Conservation (phyloP, 2,888 invertebrate genomes). For the Eledone cirrhosa region DNA sequence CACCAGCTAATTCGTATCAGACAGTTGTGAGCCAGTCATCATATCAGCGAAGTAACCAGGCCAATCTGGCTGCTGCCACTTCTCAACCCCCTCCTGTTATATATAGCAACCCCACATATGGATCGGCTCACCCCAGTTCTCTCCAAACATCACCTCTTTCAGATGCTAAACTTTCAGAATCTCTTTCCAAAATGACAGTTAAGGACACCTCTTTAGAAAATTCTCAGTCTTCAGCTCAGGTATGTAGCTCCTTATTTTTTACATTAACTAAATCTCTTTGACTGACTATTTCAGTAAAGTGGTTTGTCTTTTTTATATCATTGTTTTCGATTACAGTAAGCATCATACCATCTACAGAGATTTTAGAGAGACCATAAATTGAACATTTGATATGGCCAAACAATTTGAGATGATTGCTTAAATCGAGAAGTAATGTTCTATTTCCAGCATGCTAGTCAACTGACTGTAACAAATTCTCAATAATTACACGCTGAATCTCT, state of each 20-base stretch:
- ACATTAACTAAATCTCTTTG: too few relatives aligned
- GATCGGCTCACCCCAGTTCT: slow-evolving; percentile 36
- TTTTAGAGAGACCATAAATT: too few relatives aligned
- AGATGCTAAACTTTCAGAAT: slow-evolving; percentile 58
- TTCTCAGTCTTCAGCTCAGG: slow-evolving; percentile 42
- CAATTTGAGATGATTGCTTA: too few relatives aligned
- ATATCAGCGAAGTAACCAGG: slow-evolving; percentile 45
- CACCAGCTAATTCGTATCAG: slow-evolving; percentile 33
- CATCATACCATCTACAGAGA: too few relatives aligned
- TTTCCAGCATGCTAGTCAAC: too few relatives aligned
- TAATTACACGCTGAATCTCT: too few relatives aligned
- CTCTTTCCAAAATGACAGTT: slow-evolving; percentile 59
- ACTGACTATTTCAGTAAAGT: too few relatives aligned
- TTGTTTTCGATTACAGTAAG: too few relatives aligned
- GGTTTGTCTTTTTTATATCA: too few relatives aligned
- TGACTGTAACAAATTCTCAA: too few relatives aligned
- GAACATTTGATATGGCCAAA: too few relatives aligned
- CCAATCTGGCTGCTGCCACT: slow-evolving; percentile 37
- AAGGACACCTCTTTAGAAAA: slow-evolving; percentile 53
- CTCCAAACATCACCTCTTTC: slow-evolving; percentile 51
- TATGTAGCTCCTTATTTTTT: slow-evolving; percentile 34
- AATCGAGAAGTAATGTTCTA: too few relatives aligned
- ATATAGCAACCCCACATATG: slow-evolving; percentile 50
- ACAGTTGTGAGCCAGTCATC: slow-evolving; percentile 39
- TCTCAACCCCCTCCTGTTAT: slow-evolving; percentile 48